These are phyloP conservation scores for Glaucidium brasilianum DNA, from an alignment of 2,113 vertebrate species.

Conservation along the genomic window DNA sequence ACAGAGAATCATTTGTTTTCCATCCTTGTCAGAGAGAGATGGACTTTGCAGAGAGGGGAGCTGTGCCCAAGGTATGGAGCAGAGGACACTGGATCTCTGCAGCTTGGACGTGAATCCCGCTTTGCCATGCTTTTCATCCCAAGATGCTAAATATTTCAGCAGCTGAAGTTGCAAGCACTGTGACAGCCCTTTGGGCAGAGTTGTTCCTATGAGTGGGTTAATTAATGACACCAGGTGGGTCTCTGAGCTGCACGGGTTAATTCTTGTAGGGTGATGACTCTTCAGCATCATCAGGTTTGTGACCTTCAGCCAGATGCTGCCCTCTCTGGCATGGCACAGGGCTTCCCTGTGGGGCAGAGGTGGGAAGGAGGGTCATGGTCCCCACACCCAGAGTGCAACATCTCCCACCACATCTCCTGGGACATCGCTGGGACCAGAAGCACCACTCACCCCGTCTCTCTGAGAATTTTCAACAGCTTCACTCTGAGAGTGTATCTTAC, in stretches of 20 bases:
- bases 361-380: not conserved
- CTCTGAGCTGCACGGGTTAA: not conserved
- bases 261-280: not conserved
- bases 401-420: not conserved
- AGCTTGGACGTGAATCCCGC: not conserved
- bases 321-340: not conserved
- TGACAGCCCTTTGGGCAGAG: not conserved
- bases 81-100: not conserved
- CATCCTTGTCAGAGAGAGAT: not conserved
- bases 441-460: not conserved
- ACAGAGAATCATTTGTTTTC: not conserved
- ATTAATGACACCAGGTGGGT: not conserved
- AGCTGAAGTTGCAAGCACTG: not conserved
- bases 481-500: accelerated
- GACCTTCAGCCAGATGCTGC: not conserved
- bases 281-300: not conserved
- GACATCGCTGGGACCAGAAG: not conserved
- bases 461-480: not conserved
- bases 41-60: not conserved
- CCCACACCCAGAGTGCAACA: accelerated
- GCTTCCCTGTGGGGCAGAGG: not conserved
- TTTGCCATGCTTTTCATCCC: not conserved
- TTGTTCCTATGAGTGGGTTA: accelerated
- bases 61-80: not conserved
- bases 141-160: not conserved